Conservation (phyloP, 1,140 invertebrate genomes). For the Saxidomus purpurata region DNA sequence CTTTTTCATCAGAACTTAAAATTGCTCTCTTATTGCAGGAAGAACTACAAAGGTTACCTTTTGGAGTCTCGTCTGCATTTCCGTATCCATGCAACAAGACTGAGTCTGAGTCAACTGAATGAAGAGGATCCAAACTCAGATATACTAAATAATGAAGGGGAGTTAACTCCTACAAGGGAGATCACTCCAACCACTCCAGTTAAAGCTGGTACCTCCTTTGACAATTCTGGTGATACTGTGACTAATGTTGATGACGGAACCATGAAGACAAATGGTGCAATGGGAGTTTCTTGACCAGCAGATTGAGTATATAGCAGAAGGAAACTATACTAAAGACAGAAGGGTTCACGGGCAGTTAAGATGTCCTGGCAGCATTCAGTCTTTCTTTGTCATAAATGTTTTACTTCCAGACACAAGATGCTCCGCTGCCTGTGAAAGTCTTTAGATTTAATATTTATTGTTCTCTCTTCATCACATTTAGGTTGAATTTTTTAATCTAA, state of each 20-base stretch:
- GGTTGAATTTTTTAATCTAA: no score
- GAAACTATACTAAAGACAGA: no score
- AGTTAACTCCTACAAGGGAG: slow-evolving; percentile 19
- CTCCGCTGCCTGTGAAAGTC: no score
- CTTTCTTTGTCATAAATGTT: no score
- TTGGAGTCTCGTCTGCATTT: slow-evolving; percentile 97
- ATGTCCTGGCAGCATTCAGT: no score
- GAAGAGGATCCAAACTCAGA: slow-evolving; percentile 49
- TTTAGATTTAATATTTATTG: no score
- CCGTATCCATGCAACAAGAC: slow-evolving; percentile 92
- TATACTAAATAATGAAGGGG: neutral
- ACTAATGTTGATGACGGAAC: neutral
- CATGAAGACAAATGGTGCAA: slow-evolving; percentile 15
- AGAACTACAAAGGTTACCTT: slow-evolving; percentile 95
- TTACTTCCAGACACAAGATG: no score
- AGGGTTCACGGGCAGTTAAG: no score
- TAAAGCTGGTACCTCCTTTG: slow-evolving; percentile 25
- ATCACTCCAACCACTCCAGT: slow-evolving; percentile 3
- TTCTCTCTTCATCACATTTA: no score
- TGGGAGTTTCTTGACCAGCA: neutral
- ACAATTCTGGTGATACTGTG: neutral
- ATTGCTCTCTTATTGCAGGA: slow-evolving; percentile 89
- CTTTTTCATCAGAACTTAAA: no score
- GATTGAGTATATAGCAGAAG: no score
- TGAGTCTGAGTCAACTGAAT: slow-evolving; percentile 74